These are phyloP conservation scores for Syrmaticus mikado DNA, from an alignment of 2,113 vertebrate genomes.

Conservation along the genomic window DNA sequence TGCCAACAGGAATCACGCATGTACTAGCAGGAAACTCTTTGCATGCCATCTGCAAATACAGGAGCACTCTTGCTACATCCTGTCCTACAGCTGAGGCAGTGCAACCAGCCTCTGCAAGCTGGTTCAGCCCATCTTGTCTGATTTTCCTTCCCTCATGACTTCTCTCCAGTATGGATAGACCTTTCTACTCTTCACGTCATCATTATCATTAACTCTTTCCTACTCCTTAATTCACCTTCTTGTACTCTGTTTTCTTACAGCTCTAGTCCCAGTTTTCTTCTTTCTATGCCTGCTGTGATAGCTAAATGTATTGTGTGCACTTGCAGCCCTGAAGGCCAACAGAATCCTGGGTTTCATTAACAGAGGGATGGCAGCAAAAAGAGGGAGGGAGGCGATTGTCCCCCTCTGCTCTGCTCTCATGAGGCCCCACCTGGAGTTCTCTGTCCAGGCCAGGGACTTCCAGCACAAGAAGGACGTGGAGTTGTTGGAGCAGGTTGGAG, in stretches of 20 bases:
- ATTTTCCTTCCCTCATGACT: neutral
- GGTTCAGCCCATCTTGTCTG: neutral
- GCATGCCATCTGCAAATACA: neutral
- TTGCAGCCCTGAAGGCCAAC: too few relatives aligned
- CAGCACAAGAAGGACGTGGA: too few relatives aligned
- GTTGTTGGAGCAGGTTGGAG: too few relatives aligned
- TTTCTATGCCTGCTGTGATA: accelerated
- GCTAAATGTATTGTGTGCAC: neutral
- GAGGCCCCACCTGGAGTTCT: too few relatives aligned
- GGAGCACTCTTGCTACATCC: neutral
- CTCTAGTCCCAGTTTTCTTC: neutral
- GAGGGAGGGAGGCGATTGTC: too few relatives aligned
- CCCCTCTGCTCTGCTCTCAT: too few relatives aligned
- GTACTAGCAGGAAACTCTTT: neutral
- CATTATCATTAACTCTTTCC: neutral
- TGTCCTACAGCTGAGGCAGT: neutral
- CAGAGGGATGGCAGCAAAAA: too few relatives aligned
- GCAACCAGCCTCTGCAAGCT: neutral
- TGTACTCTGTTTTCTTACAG: neutral
- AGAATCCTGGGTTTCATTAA: too few relatives aligned
- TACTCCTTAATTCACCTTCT: neutral
- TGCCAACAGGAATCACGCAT: neutral
- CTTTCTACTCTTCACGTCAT: neutral
- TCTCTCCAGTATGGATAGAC: neutral
- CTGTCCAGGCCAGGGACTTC: too few relatives aligned